Base-by-base conservation (phyloP, 2,797 vertebrate species). In the Neoniphon sammara region DNA sequence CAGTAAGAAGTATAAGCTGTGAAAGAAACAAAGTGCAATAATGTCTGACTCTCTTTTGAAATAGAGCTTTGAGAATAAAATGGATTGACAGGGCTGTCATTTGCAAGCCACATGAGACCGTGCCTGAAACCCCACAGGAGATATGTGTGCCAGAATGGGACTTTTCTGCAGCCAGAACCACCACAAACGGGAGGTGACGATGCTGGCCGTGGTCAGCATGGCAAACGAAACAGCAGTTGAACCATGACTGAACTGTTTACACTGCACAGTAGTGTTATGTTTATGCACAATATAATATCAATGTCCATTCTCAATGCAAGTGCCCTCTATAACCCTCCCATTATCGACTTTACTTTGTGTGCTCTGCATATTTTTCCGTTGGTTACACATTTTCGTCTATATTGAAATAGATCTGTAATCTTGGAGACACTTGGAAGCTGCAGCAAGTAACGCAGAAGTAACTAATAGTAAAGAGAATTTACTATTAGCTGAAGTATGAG, bases 101-200 rank as follows among this genome's bases (percentile, higher is more conserved):
- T 91, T 78, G 66, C 27, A 71, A 80, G 70, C 84, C 87, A 82
- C 82, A 85, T 76, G 54, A 70, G 67, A 73, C 58, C 5, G 36
- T 81, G 81, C 55, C 55, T 73, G 64, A 84, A 90, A 84, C 67
- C 83, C 42, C 76, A 85, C n/a, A 65, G 44, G 9, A 58, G 30
- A 75, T 68, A 25, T 76, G 67, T 88, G 61, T 66, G 80, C 85
- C 88, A 87, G 75, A 78, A 75, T 31, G 47, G 54, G 61, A 83
- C 73, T 60, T 66, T 75, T 66, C 78, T 78, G 85, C 78, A 63
- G 72, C 64, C 73, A 78, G 61, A n/a, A 36, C 64, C 50, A 66
- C 82, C 80, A 72, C 85, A 85, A 31, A 80, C 49, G 44, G 63
- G 65, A 83, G 70, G 87, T 88, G 86, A 85, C 70, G 68, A 84